Conservation (phyloP, 2,888 invertebrate genomes). For the Leucophenga maculata region DNA sequence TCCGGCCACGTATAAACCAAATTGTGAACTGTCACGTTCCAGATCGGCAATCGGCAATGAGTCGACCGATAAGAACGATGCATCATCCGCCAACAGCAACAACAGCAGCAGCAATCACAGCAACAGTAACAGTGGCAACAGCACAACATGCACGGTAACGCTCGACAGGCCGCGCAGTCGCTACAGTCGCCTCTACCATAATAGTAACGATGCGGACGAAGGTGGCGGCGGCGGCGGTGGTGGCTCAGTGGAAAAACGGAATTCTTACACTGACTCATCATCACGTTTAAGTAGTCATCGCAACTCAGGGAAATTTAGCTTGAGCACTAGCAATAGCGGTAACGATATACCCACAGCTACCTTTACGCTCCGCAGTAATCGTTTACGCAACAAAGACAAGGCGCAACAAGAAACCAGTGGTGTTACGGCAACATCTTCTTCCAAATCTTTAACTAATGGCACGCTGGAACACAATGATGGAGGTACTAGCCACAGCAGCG, state of each 20-base stretch:
- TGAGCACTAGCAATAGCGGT: constrained; percentile 56
- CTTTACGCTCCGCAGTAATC: constrained; percentile 62
- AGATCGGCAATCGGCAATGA: constrained; percentile 70
- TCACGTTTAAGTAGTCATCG: constrained; percentile 27
- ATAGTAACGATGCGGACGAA: constrained; percentile 45
- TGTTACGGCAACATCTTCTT: constrained; percentile 7
- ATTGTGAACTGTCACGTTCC: constrained; percentile 73
- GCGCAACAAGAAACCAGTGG: constrained; percentile 30
- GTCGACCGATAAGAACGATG: constrained; percentile 41
- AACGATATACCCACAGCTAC: constrained; percentile 66
- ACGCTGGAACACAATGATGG: constrained; percentile 27
- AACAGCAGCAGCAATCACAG: constrained; percentile 31
- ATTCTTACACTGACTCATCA: neutral
- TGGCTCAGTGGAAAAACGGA: constrained; percentile 10
- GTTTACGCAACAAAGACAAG: constrained; percentile 41
- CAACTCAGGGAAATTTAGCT: constrained; percentile 45
- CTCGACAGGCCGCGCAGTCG: constrained; percentile 60
- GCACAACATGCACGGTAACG: constrained; percentile 46
- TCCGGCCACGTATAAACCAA: constrained; percentile 82
- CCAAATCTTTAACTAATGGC: constrained; percentile 13
- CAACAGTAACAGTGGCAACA: constrained; percentile 37
- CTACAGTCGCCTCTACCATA: constrained; percentile 61
- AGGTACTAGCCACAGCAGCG: constrained; percentile 26
- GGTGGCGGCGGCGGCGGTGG: constrained; percentile 25
- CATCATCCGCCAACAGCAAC: constrained; percentile 38